Evolutionary conservation across 2,797 vertebrate genomes (phyloP), one percentile per base, ranked within the genome.

Genomic region (Notoglanidium macrostoma): DNA sequence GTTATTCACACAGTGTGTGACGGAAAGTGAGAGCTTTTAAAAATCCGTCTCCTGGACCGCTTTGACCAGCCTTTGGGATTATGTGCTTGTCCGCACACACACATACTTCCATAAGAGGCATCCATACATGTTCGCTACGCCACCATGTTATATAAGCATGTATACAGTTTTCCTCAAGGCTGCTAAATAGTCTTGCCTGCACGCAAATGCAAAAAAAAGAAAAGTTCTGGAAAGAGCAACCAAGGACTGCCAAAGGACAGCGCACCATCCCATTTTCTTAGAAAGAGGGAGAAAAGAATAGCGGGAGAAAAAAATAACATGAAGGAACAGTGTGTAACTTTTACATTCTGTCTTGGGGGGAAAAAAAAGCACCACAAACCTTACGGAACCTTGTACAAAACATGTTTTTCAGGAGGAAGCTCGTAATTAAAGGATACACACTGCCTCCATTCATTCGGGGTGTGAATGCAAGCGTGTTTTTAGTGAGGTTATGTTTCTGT

Each of bases 391-490:
- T 54, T 89, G 84, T 91, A 77, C n/a, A 85, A 94, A 95, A 94
- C 93, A 94, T 93, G 93, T 94, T 94, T 94, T 94, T 89, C 85
- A 88, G 81, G 87, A 90, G 85, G 87, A 86, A 78, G 29, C 70
- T 32, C 65, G 26, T 35, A 51, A 79, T 46, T 65, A 46, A 54
- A 73, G 63, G 40, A 26, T 61, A 57, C 91, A 95, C 92, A 95
- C 91, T 91, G 89, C 86, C 89, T 87, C 89, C 88, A 92, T 94
- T 95, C 93, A 94, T 92, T 10, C 82, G n/a, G 74, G 40, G 32
- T 77, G 82, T 83, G 83, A 49, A 46, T 23, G 83, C 65, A 57
- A 57, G 72, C 59, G 15, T 77, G 17, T 74, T 81, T 54, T 77
- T 35, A 51, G 23, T 72, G 55, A 88, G 67, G n/a, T 15, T 83